phyloP scores from a whole-genome alignment of 2,113 vertebrate species.

The Amazona vittata region DNA sequence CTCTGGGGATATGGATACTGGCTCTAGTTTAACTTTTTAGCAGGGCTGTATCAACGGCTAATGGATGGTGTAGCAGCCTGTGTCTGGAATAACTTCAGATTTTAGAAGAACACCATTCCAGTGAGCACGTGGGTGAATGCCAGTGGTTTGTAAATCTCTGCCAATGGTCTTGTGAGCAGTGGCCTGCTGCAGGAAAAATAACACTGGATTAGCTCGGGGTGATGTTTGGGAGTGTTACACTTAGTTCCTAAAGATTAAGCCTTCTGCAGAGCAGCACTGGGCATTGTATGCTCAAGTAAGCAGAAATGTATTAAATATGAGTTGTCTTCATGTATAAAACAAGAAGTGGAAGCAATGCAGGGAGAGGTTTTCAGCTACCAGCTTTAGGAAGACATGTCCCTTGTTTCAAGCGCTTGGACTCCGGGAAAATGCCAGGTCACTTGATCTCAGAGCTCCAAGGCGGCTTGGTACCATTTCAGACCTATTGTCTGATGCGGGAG shows the following conservation, averaged over 20 bases:
- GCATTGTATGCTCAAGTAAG: neutral
- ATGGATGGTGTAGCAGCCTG: neutral
- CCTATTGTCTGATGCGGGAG: neutral
- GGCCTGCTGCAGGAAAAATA: neutral
- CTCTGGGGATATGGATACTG: neutral
- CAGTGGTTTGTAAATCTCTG: neutral
- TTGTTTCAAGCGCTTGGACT: neutral
- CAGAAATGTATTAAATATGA: neutral
- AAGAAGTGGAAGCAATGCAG: neutral
- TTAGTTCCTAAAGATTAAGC: neutral
- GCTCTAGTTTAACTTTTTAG: neutral
- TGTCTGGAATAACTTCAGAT: neutral
- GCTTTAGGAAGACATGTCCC: neutral
- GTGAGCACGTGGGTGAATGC: neutral
- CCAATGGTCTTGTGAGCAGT: neutral
- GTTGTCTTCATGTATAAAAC: neutral
- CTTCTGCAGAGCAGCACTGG: neutral
- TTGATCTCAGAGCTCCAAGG: neutral
- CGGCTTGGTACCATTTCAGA: accelerated
- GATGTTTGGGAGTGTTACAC: neutral
- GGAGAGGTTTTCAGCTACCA: accelerated
- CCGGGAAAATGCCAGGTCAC: neutral
- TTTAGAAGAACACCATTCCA: neutral
- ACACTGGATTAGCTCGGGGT: neutral
- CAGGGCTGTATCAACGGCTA: neutral